These are phyloP conservation scores for Platyura marginata DNA, from an alignment of 1,140 invertebrate genomes.

Conservation along the genomic window DNA sequence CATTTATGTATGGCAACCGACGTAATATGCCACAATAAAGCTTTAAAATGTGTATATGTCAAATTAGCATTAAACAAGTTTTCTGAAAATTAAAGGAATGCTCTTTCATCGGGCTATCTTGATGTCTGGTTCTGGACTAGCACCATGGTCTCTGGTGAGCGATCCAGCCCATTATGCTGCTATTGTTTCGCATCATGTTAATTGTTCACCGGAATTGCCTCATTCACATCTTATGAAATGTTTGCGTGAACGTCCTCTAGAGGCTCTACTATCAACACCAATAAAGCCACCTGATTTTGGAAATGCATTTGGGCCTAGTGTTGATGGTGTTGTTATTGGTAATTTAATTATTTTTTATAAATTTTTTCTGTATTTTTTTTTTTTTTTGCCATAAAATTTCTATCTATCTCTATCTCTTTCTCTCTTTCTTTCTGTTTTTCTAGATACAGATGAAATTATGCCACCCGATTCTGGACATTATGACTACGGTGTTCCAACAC, in stretches of 20 bases:
- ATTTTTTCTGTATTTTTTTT: not conserved
- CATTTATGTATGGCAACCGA: not conserved
- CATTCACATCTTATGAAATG: conserved; percentile 64
- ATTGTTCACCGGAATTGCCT: conserved; percentile 60
- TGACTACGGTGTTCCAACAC: conserved; percentile 20
- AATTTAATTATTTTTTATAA: conserved; percentile 9
- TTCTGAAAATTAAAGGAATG: conserved; percentile 39
- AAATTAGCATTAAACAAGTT: not conserved
- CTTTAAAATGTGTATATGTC: not conserved
- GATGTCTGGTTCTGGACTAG: conserved; percentile 87
- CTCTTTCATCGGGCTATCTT: conserved; percentile 86
- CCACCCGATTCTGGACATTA: conserved; percentile 13
- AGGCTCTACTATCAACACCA: conserved; percentile 51
- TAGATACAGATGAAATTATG: not conserved
- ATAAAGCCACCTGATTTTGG: conserved; percentile 63
- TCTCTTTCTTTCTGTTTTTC: not conserved
- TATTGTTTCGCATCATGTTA: conserved; percentile 67
- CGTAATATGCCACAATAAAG: not conserved
- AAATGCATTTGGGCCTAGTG: conserved; percentile 74
- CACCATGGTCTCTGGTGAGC: conserved; percentile 78
- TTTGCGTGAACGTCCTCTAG: conserved; percentile 57
- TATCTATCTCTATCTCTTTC: not conserved
- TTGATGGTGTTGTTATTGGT: conserved; percentile 81
- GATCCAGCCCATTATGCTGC: conserved; percentile 73
- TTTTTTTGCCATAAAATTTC: not conserved